phyloP scores from a whole-genome alignment of 2,888 invertebrate species.

The Temnothorax rugatulus region DNA sequence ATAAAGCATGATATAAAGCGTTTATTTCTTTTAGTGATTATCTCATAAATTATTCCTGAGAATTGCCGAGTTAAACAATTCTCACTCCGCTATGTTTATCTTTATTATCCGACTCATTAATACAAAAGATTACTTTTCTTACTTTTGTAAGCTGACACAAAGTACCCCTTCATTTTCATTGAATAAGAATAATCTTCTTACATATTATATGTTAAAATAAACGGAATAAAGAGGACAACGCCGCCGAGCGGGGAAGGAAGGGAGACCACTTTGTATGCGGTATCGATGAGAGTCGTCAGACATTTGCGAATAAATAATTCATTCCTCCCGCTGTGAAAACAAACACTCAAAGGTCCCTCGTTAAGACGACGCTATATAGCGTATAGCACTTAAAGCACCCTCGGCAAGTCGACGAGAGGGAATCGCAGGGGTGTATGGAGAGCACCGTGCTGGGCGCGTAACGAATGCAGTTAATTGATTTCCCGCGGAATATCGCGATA shows the following conservation, averaged over 20 bases:
- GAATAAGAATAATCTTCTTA: slow-evolving; percentile 8
- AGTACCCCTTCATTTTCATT: not conserved
- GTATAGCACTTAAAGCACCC: slow-evolving; percentile 38
- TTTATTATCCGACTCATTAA: not conserved
- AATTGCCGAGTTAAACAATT: not conserved
- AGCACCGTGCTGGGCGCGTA: slow-evolving; percentile 16
- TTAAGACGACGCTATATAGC: slow-evolving; percentile 40
- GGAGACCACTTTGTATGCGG: slow-evolving; percentile 17
- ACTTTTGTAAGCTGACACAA: not conserved
- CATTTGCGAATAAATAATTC: slow-evolving; percentile 55
- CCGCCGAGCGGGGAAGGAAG: not conserved
- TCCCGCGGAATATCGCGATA: slow-evolving; percentile 38
- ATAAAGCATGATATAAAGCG: not conserved
- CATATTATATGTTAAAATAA: not conserved
- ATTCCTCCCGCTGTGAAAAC: slow-evolving; percentile 39
- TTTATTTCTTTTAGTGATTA: slow-evolving; percentile 19
- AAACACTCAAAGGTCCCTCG: slow-evolving; percentile 40
- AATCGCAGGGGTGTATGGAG: not conserved
- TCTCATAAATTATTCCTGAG: slow-evolving; percentile 19
- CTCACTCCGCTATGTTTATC: not conserved
- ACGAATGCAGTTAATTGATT: slow-evolving; percentile 62
- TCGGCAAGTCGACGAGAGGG: slow-evolving; percentile 36
- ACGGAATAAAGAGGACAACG: slow-evolving; percentile 29
- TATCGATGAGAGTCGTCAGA: slow-evolving; percentile 44
- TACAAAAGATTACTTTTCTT: not conserved